Evolutionary conservation across 2,888 invertebrate genomes (phyloP).

Genomic region (Agrypnus murinus): DNA sequence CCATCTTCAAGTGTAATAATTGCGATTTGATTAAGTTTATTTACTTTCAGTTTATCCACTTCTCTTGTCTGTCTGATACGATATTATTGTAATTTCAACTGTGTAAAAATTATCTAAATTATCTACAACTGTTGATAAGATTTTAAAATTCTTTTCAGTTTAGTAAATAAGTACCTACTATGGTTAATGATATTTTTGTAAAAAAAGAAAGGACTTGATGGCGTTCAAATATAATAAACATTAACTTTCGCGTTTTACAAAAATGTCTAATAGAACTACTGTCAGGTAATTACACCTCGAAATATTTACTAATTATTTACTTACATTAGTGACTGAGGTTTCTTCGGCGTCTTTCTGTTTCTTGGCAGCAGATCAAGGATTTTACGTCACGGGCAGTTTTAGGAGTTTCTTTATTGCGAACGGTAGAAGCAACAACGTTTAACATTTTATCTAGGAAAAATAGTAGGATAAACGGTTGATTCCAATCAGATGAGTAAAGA

Average conservation of each 20-base stretch:
- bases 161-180: background rate
- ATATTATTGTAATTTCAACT: too few species aligned
- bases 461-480: background rate
- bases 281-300: constrained; percentile 17
- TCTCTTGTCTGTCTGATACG: too few species aligned
- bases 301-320: constrained; percentile 42
- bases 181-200: too few species aligned
- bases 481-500: background rate
- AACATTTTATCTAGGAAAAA: background rate
- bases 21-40: too few species aligned
- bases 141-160: background rate
- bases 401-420: constrained; percentile 45
- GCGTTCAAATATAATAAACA: too few species aligned
- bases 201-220: too few species aligned
- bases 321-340: constrained; percentile 27
- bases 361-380: constrained; percentile 45
- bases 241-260: background rate
- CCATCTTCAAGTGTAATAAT: too few species aligned
- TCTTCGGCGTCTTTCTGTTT: constrained; percentile 29
- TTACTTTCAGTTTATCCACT: too few species aligned
- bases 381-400: constrained; percentile 42
- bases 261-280: too few species aligned
- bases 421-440: background rate
- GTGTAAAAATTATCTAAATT: too few species aligned
- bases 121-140: background rate